Conservation (phyloP, 2,797 vertebrate genomes). For the Argentina silus region DNA sequence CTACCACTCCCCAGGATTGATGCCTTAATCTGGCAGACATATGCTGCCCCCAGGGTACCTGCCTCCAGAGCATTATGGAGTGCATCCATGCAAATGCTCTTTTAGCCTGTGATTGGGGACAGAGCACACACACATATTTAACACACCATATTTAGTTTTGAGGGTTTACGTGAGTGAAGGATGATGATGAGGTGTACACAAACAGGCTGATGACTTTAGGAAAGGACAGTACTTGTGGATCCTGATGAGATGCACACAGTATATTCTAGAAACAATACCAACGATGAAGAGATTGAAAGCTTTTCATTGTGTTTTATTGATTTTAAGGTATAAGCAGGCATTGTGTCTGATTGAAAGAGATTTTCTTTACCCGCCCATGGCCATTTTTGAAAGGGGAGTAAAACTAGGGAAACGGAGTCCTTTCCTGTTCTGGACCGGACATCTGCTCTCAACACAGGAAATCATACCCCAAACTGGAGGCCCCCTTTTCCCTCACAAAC, state of each 20-base stretch:
- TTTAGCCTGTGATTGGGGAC: constrained; percentile 6
- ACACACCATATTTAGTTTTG: background rate
- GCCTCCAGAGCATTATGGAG: constrained; percentile 36
- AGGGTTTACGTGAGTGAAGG: background rate
- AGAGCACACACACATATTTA: background rate
- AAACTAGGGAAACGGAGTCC: constrained; percentile 53
- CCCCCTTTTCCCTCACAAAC: constrained; percentile 37
- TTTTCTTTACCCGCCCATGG: constrained; percentile 11
- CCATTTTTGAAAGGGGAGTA: constrained; percentile 25
- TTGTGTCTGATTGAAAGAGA: constrained; percentile 31
- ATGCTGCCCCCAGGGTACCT: constrained; percentile 25
- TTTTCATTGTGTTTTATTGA: constrained; percentile 27
- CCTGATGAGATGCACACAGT: background rate
- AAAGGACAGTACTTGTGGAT: background rate
- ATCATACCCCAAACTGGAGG: constrained; percentile 60
- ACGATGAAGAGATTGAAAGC: constrained; percentile 23
- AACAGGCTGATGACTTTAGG: background rate
- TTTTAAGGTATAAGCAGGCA: constrained; percentile 37
- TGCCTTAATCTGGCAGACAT: constrained; percentile 44
- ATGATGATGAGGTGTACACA: background rate
- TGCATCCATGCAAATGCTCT: constrained; percentile 22
- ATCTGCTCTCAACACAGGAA: constrained; percentile 66
- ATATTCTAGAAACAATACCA: constrained; percentile 20
- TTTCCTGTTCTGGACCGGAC: constrained; percentile 67
- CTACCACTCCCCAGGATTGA: constrained; percentile 21